These are phyloP conservation scores for Melieria crassipennis DNA, from an alignment of 2,888 invertebrate genomes.

Conservation along the genomic window DNA sequence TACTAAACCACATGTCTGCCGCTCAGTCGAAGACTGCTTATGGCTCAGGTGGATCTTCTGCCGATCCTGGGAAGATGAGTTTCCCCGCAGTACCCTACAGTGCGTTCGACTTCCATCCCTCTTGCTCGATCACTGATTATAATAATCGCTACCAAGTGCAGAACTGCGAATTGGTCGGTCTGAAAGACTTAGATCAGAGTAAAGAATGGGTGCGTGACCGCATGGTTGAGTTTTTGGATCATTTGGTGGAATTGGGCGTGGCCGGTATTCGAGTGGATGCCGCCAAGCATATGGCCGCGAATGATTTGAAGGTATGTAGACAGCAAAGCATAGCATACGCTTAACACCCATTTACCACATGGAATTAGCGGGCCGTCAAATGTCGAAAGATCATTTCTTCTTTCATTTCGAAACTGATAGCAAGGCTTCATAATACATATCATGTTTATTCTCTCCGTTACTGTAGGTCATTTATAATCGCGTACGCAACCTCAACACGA, in stretches of 20 bases:
- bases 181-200: conserved; percentile 81
- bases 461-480: conserved; percentile 70
- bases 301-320: conserved; percentile 69
- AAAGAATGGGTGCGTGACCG: conserved; percentile 73
- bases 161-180: conserved; percentile 76
- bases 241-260: conserved; percentile 72
- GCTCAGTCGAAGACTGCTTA: conserved; percentile 55
- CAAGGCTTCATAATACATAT: neutral
- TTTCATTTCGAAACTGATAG: neutral
- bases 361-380: neutral
- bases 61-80: conserved; percentile 67
- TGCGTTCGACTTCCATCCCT: conserved; percentile 74
- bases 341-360: neutral
- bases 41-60: conserved; percentile 74
- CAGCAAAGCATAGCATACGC: too few species aligned
- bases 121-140: conserved; percentile 75
- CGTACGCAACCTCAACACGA: conserved; percentile 71
- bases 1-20: conserved; percentile 88
- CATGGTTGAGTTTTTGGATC: conserved; percentile 65
- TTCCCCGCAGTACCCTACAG: conserved; percentile 76
- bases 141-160: conserved; percentile 73
- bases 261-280: conserved; percentile 87
- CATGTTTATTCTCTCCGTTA: neutral
- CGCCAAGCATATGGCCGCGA: conserved; percentile 83
- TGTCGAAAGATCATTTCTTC: neutral